Evolutionary conservation across 2,113 vertebrate genomes (phyloP).

Genomic region (Larimichthys polyactis): DNA sequence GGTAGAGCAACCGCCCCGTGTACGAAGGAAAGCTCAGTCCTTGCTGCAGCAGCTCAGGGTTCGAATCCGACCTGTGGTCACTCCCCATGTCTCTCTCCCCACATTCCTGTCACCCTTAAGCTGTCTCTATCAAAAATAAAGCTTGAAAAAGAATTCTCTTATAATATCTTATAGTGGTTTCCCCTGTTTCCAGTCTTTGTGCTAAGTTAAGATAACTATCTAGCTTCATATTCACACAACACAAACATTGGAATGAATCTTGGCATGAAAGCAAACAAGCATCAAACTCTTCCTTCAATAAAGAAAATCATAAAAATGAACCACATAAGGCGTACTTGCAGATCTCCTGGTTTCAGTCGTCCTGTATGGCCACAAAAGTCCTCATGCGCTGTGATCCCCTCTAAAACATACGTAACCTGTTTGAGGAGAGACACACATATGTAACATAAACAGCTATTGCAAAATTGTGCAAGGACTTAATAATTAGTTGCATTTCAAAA

Average conservation of each 20-base stretch:
- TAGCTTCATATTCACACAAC: background rate
- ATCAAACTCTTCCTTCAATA: background rate
- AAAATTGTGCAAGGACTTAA: background rate
- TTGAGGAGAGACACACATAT: conserved; percentile 13
- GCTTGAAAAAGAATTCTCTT: too few species aligned
- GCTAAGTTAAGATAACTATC: background rate
- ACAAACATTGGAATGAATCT: background rate
- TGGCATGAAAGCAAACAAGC: too few species aligned
- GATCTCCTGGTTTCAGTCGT: conserved; percentile 82
- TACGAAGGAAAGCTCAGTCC: too few species aligned
- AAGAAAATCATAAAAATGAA: background rate
- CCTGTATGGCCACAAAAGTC: conserved; percentile 86
- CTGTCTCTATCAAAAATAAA: too few species aligned
- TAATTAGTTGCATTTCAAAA: background rate
- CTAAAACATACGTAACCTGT: conserved; percentile 73
- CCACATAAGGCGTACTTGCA: conserved; percentile 79
- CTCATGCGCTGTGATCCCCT: conserved; percentile 83
- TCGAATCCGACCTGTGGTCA: too few species aligned
- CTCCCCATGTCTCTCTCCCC: too few species aligned
- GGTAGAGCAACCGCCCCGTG: too few species aligned
- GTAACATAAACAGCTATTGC: background rate
- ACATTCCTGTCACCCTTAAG: too few species aligned
- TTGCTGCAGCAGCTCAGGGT: too few species aligned
- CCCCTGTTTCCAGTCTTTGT: background rate
- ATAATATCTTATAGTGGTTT: background rate